Evolutionary conservation across 1,140 invertebrate genomes (phyloP).

Genomic region (Musca domestica): DNA sequence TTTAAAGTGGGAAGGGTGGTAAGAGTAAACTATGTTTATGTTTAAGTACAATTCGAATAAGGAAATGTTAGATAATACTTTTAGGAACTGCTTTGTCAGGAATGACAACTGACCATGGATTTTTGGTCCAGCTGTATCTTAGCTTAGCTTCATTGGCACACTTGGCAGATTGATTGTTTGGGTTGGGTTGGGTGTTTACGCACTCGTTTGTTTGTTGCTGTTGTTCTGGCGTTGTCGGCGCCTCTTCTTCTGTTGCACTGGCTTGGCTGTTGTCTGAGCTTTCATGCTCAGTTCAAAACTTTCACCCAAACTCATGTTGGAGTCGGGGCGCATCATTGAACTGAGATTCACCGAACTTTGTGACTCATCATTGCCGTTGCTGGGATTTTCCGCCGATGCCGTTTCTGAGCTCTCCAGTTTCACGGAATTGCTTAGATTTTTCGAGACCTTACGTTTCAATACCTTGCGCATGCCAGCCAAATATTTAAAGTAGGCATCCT

Average conservation of each 20-base stretch:
- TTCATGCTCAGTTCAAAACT: not conserved
- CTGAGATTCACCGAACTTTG: not conserved
- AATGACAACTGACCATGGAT: too few species aligned
- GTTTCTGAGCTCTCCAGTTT: not conserved
- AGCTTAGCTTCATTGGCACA: too few species aligned
- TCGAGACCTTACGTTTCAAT: constrained; percentile 27
- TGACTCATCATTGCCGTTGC: not conserved
- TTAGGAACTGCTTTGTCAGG: too few species aligned
- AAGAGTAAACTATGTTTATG: too few species aligned
- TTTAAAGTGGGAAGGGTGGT: too few species aligned
- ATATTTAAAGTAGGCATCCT: constrained; percentile 38
- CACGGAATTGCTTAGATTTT: constrained; percentile 25
- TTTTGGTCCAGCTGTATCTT: too few species aligned
- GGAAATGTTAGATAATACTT: too few species aligned
- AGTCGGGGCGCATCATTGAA: not conserved
- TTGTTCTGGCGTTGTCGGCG: too few species aligned
- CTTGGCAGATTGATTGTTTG: too few species aligned
- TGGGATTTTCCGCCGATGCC: not conserved
- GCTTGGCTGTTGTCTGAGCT: not conserved
- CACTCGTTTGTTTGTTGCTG: not conserved
- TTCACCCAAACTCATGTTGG: not conserved
- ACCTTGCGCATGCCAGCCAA: constrained; percentile 35
- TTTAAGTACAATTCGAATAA: too few species aligned
- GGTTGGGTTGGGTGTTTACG: not conserved
- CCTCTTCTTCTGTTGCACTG: too few species aligned